Evolutionary conservation across 2,113 vertebrate species (phyloP).

Genomic region (Pithys albifrons): DNA sequence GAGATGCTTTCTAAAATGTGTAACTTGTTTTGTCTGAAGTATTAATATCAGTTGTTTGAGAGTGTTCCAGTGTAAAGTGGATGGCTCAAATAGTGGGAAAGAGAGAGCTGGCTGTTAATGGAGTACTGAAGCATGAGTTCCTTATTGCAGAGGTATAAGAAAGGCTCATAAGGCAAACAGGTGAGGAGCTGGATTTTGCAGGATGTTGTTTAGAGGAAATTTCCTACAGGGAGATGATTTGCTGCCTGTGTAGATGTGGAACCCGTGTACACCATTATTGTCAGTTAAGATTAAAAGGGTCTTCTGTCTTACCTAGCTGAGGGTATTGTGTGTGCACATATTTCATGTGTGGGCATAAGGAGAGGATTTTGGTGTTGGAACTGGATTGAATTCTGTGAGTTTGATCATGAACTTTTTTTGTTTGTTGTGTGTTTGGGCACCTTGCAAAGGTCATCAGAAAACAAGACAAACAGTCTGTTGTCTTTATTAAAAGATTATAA

Average conservation of each 20-base stretch:
- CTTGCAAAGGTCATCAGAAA: background rate
- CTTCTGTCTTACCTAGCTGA: background rate
- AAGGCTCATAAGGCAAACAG: background rate
- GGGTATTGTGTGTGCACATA: background rate
- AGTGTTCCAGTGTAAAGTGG: background rate
- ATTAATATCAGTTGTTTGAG: background rate
- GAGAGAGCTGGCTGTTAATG: background rate
- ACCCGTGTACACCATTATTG: rapidly evolving
- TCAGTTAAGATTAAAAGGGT: background rate
- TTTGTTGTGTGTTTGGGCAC: background rate
- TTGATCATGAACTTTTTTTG: background rate
- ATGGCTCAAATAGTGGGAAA: background rate
- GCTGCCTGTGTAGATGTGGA: background rate
- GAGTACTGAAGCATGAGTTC: background rate
- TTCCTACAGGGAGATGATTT: background rate
- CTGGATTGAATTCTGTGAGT: background rate
- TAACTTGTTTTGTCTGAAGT: background rate
- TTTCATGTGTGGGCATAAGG: background rate
- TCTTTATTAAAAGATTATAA: background rate
- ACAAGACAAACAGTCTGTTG: background rate
- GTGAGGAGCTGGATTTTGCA: background rate
- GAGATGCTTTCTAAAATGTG: background rate
- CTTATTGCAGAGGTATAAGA: background rate
- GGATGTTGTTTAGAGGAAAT: background rate
- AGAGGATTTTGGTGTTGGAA: background rate